Percentiles rank a stretch among this genome's conserved stretches.
Evolutionary conservation across 30 jellyfish, hydroid and myxozoan species (phyloP).

Genomic region (Turritopsis rubra): DNA sequence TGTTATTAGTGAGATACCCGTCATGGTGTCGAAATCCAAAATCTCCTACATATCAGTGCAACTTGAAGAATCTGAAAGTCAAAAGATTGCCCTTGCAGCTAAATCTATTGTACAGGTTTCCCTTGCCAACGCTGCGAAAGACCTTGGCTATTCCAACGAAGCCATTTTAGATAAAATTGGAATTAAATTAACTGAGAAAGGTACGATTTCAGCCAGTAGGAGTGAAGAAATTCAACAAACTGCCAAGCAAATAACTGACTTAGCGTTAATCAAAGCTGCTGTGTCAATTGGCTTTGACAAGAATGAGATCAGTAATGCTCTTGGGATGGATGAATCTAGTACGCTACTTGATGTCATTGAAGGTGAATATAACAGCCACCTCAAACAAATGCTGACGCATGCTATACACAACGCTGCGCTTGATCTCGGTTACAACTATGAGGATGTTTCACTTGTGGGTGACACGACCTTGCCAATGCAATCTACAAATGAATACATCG

Average conservation of each 20-base stretch:
- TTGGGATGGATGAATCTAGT: constrained; percentile 7
- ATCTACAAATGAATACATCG: constrained; percentile 13
- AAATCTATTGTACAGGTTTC: constrained; percentile 15
- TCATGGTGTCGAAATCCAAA: constrained; percentile 1
- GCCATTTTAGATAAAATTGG: neutral
- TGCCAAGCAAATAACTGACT: constrained; percentile 20
- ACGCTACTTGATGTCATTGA: neutral
- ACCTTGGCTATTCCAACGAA: constrained; percentile 7
- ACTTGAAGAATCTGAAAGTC: constrained; percentile 8
- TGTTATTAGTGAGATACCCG: constrained; percentile 2
- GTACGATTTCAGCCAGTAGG: neutral
- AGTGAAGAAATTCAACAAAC: constrained; percentile 9
- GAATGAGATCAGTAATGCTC: constrained; percentile 16
- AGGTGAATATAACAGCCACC: neutral
- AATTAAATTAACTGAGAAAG: neutral
- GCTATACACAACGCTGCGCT: constrained; percentile 30
- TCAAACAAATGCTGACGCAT: neutral
- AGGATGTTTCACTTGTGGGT: constrained; percentile 1
- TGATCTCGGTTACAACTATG: constrained; percentile 24
- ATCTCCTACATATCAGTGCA: neutral
- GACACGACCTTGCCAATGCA: neutral
- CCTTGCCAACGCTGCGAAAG: constrained; percentile 7
- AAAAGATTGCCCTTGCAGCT: constrained; percentile 8
- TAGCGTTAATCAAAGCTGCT: constrained; percentile 30
- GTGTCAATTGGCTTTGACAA: constrained; percentile 27